Conservation (phyloP, 2,888 invertebrate genomes). For the Leptarthrus brevirostris region DNA sequence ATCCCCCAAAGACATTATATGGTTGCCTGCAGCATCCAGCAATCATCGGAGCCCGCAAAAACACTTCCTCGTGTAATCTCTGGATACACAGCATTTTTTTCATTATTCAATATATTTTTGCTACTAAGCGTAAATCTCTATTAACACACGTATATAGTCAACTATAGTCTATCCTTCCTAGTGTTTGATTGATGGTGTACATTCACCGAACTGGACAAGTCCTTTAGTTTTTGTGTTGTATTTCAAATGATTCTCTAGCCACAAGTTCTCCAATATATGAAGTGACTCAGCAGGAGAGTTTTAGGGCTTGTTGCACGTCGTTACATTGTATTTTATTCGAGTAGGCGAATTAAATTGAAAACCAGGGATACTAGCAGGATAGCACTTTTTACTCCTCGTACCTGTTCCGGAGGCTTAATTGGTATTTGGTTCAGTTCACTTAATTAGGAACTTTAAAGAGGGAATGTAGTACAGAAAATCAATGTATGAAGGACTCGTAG, state of each 20-base stretch:
- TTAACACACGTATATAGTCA: constrained; percentile 23
- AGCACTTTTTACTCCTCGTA: too few relatives aligned
- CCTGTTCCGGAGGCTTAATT: too few relatives aligned
- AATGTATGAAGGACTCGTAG: too few relatives aligned
- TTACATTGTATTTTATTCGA: constrained; percentile 3
- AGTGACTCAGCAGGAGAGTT: constrained; percentile 18
- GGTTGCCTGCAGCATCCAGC: constrained; percentile 12
- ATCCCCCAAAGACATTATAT: constrained; percentile 18
- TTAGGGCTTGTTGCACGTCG: constrained; percentile 28
- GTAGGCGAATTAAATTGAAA: not conserved
- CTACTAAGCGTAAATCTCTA: constrained; percentile 18
- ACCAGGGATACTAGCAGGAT: too few relatives aligned
- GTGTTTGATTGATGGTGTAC: constrained; percentile 19
- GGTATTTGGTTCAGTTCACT: too few relatives aligned
- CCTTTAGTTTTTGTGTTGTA: constrained; percentile 29
- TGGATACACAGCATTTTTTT: constrained; percentile 11
- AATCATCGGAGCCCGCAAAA: constrained; percentile 16
- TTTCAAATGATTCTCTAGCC: constrained; percentile 20
- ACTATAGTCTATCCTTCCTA: not conserved
- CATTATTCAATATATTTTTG: constrained; percentile 5
- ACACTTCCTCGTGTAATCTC: constrained; percentile 33
- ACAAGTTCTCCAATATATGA: constrained; percentile 34
- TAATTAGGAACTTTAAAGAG: too few relatives aligned
- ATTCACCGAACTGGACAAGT: constrained; percentile 31
- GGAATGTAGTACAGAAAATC: too few relatives aligned